Conservation (phyloP, 1,140 invertebrate genomes). For the Drosophila biarmipes region DNA sequence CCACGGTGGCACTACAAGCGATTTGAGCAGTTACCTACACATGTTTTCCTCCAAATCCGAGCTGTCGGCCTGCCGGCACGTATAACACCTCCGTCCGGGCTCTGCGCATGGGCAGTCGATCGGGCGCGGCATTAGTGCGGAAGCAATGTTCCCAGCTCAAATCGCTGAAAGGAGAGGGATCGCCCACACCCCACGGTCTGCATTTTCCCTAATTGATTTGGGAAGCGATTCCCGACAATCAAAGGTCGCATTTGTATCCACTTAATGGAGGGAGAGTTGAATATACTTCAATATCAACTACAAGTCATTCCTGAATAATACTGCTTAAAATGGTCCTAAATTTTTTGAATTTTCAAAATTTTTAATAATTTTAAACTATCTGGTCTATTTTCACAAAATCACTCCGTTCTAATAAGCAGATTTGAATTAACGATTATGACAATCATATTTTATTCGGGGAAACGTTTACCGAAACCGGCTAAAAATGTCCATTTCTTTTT, state of each 20-base stretch:
- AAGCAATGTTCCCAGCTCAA: conserved; percentile 38
- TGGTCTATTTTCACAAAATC: too few species aligned
- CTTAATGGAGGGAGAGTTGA: not conserved
- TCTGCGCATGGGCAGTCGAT: conserved; percentile 45
- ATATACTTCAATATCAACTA: not conserved
- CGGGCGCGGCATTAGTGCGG: conserved; percentile 30
- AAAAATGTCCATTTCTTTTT: too few species aligned
- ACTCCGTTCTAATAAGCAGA: too few species aligned
- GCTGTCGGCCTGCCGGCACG: conserved; percentile 69
- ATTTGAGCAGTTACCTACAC: conserved; percentile 80
- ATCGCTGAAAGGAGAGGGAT: not conserved
- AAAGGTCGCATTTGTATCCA: conserved; percentile 1
- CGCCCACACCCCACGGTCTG: conserved; percentile 20
- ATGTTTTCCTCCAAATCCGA: conserved; percentile 80
- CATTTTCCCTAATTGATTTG: conserved; percentile 17
- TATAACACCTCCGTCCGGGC: conserved; percentile 39
- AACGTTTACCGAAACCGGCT: too few species aligned
- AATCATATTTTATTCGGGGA: too few species aligned
- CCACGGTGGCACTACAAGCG: conserved; percentile 50
- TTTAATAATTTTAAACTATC: too few species aligned
- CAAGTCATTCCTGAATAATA: not conserved
- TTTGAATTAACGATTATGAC: too few species aligned
- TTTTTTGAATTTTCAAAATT: too few species aligned
- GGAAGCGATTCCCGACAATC: conserved; percentile 1
- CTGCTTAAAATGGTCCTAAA: too few species aligned